These are phyloP conservation scores for Pithys albifrons DNA, from an alignment of 2,113 vertebrate genomes.

Conservation along the genomic window DNA sequence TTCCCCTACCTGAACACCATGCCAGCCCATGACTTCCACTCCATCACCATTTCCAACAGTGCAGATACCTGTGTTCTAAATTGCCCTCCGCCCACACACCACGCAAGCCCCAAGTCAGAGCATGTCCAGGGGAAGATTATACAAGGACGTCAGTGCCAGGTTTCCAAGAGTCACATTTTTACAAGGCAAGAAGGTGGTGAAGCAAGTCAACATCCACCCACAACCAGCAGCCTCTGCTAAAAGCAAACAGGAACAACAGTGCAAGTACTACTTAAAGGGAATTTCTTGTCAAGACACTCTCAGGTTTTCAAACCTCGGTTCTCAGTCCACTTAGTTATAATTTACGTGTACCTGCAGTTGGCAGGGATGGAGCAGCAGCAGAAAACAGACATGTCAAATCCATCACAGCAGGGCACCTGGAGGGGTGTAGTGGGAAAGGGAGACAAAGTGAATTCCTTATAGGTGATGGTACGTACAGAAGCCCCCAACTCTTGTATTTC, in stretches of 20 bases:
- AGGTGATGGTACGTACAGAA: neutral
- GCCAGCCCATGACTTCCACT: neutral
- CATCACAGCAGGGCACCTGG: neutral
- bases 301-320: accelerated
- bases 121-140: neutral
- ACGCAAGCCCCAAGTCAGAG: neutral
- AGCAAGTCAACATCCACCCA: neutral
- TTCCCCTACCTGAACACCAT: neutral
- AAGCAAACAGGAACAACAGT: neutral
- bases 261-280: neutral
- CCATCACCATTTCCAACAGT: neutral
- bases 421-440: neutral
- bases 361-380: neutral
- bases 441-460: neutral
- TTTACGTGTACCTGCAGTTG: accelerated
- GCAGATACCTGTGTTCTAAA: neutral
- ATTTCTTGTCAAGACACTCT: neutral
- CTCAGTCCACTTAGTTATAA: neutral
- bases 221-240: neutral
- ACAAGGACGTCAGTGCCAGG: neutral
- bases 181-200: neutral
- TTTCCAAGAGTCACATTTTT: slow-evolving; percentile 9
- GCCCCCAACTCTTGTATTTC: accelerated
- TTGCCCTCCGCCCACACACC: neutral
- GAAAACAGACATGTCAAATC: neutral